Conservation (phyloP, 2,888 invertebrate species). For the Diarsia dahlii region DNA sequence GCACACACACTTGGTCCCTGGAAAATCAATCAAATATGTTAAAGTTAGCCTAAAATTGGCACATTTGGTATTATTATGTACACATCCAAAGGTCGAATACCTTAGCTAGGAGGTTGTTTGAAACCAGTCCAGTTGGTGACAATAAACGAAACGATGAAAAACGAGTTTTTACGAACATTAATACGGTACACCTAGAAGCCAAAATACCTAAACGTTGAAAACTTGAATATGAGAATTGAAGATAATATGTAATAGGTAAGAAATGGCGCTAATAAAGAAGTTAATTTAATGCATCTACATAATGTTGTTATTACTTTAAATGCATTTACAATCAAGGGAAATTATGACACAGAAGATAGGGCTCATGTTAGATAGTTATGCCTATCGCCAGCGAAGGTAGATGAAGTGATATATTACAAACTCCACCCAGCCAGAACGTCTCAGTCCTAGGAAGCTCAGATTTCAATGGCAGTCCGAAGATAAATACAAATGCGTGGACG, state of each 20-base stretch:
- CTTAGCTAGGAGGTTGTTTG: background rate
- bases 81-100: constrained; percentile 25
- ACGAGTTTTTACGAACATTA: constrained; percentile 38
- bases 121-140: constrained; percentile 26
- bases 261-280: constrained; percentile 6
- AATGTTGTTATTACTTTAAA: constrained; percentile 2
- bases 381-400: background rate
- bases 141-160: constrained; percentile 34
- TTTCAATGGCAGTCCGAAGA: background rate
- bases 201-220: constrained; percentile 1
- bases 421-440: background rate
- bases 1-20: constrained; percentile 95
- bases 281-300: constrained; percentile 12
- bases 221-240: background rate
- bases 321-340: too few relatives aligned
- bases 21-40: constrained; percentile 52
- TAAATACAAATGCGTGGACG: background rate
- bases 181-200: constrained; percentile 21
- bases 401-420: background rate
- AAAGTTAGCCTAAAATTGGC: constrained; percentile 22
- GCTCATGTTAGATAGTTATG: background rate
- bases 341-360: too few relatives aligned
- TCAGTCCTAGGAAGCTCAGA: too few relatives aligned
- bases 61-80: constrained; percentile 25
- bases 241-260: background rate